These are phyloP conservation scores for rabbit (Oryctolagus cuniculus) DNA, from an alignment of 2,113 vertebrate genomes.

Conservation along the genomic window DNA sequence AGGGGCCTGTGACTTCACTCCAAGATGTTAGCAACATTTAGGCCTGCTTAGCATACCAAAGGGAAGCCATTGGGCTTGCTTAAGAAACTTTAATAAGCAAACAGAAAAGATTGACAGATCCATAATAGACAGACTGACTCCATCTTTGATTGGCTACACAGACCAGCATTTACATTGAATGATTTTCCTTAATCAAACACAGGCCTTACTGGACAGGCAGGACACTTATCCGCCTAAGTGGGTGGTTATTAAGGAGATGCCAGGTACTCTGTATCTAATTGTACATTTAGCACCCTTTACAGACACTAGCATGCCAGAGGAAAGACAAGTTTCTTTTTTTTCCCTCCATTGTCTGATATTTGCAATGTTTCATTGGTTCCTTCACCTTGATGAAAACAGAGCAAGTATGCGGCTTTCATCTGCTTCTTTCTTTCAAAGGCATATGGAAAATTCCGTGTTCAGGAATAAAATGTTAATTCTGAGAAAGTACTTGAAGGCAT, in stretches of 20 bases:
- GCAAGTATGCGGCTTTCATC: slow-evolving; percentile 82
- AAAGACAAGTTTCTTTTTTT: slow-evolving; percentile 73
- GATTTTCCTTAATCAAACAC: slow-evolving; percentile 78
- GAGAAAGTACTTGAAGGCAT: slow-evolving; percentile 84
- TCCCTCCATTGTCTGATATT: slow-evolving; percentile 60
- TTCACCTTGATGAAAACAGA: slow-evolving; percentile 83
- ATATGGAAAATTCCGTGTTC: slow-evolving; percentile 81
- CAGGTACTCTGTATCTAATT: slow-evolving; percentile 70
- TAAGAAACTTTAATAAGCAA: slow-evolving; percentile 74
- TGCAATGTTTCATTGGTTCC: slow-evolving; percentile 81
- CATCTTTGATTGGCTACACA: slow-evolving; percentile 67
- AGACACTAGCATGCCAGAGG: slow-evolving; percentile 41
- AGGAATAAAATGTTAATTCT: slow-evolving; percentile 81
- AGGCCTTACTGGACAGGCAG: slow-evolving; percentile 73
- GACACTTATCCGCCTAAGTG: slow-evolving; percentile 62
- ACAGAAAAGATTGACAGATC: slow-evolving; percentile 73
- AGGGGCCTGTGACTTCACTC: slow-evolving; percentile 75
- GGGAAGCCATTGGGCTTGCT: slow-evolving; percentile 66
- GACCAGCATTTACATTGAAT: slow-evolving; percentile 73
- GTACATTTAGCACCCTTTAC: slow-evolving; percentile 73
- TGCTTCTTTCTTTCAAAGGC: slow-evolving; percentile 83
- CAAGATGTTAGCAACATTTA: slow-evolving; percentile 68
- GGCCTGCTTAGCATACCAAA: slow-evolving; percentile 74
- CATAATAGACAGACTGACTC: slow-evolving; percentile 69
- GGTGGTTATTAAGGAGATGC: slow-evolving; percentile 74